phyloP scores from a whole-genome alignment of 2,797 vertebrate species.

The Ataeniobius toweri region DNA sequence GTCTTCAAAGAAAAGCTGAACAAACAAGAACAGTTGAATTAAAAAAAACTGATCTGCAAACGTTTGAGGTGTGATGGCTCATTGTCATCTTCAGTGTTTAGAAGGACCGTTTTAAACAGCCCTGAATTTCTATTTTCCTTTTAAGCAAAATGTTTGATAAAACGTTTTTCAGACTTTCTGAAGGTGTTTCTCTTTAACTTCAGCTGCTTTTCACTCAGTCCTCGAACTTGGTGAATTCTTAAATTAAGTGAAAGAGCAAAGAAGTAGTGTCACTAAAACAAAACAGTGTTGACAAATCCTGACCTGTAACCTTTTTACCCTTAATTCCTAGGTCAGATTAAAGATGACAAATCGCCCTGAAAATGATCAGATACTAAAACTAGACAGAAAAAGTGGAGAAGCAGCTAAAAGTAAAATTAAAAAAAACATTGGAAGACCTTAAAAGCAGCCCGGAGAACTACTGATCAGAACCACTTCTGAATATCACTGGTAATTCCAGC shows the following conservation, averaged over 20 bases:
- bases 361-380: not conserved
- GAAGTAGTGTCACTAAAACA: too few species aligned
- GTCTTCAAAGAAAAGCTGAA: conserved; percentile 97
- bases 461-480: not conserved
- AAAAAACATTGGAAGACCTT: not conserved
- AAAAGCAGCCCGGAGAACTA: not conserved
- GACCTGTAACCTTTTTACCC: too few species aligned
- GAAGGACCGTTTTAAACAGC: not conserved
- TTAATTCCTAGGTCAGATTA: too few species aligned
- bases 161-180: not conserved
- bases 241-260: not conserved
- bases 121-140: not conserved
- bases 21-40: conserved; percentile 5
- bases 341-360: not conserved
- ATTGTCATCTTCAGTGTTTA: not conserved
- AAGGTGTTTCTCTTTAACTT: not conserved
- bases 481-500: not conserved
- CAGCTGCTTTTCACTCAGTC: not conserved
- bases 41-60: not conserved
- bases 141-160: not conserved
- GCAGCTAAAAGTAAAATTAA: not conserved
- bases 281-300: too few species aligned
- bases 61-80: not conserved
- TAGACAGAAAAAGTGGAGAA: not conserved
- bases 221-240: not conserved